Evolutionary conservation across 2,113 vertebrate genomes (phyloP).

Genomic region (Anhinga rufa): DNA sequence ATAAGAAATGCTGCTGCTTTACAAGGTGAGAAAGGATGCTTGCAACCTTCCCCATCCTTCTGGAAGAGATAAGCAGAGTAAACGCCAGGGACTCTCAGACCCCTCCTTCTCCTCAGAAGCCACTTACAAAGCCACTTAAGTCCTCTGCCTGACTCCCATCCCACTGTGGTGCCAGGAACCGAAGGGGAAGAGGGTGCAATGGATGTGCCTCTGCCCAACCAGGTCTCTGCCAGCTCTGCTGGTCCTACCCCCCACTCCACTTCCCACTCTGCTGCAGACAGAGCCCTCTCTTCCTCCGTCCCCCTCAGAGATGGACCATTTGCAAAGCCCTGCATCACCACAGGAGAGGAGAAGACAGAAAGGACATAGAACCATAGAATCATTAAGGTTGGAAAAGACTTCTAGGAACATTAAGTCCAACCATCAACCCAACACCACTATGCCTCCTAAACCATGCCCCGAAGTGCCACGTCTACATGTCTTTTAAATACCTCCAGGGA

Average conservation of each 20-base stretch:
- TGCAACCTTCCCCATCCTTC: not conserved
- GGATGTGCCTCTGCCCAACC: not conserved
- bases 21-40: not conserved
- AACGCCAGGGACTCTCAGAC: not conserved
- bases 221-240: not conserved
- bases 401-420: too few species aligned
- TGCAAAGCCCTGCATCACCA: not conserved
- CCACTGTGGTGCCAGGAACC: accelerated
- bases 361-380: too few species aligned
- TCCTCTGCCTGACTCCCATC: not conserved
- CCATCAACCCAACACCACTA: too few species aligned
- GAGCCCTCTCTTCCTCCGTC: not conserved
- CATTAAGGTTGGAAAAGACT: too few species aligned
- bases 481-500: too few species aligned
- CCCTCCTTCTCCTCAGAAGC: not conserved
- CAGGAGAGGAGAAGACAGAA: not conserved
- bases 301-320: not conserved
- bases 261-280: not conserved
- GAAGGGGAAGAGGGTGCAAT: not conserved
- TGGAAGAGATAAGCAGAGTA: not conserved
- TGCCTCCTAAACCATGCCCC: too few species aligned
- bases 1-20: not conserved
- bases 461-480: too few species aligned
- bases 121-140: not conserved
- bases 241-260: not conserved